phyloP scores from a whole-genome alignment of 1,140 invertebrate species.

The Acyrthosiphon pisum region DNA sequence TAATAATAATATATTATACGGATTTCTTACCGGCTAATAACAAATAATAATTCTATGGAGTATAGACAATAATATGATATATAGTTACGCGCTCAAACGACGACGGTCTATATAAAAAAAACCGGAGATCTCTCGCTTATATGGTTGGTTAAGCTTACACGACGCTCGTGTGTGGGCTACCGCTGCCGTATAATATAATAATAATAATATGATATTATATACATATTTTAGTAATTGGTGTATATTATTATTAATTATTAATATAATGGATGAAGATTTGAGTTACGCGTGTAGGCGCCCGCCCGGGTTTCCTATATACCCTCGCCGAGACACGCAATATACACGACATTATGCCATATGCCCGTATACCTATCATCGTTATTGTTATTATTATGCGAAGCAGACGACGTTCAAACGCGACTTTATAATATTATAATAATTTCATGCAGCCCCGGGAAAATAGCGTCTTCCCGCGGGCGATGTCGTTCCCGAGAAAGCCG shows the following conservation, averaged over 20 bases:
- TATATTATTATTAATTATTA: constrained; percentile 21
- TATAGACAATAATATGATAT: neutral
- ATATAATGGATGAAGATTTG: neutral
- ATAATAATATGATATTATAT: neutral
- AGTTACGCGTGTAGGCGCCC: neutral
- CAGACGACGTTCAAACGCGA: neutral
- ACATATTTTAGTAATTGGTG: neutral
- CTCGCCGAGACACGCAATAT: neutral
- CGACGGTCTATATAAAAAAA: neutral
- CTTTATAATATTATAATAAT: neutral
- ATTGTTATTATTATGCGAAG: neutral
- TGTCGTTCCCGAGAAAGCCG: neutral
- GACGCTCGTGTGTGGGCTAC: neutral
- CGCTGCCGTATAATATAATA: neutral
- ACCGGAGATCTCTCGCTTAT: neutral
- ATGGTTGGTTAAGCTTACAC: neutral
- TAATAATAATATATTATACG: neutral
- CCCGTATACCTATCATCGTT: neutral
- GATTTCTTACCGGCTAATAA: neutral
- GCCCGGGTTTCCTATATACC: neutral
- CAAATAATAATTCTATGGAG: neutral
- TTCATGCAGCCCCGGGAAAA: neutral
- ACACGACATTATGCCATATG: neutral
- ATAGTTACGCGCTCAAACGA: neutral
- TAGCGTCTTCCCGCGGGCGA: neutral